Conservation (phyloP, 2,113 vertebrate genomes). For the Nibea coibor region DNA sequence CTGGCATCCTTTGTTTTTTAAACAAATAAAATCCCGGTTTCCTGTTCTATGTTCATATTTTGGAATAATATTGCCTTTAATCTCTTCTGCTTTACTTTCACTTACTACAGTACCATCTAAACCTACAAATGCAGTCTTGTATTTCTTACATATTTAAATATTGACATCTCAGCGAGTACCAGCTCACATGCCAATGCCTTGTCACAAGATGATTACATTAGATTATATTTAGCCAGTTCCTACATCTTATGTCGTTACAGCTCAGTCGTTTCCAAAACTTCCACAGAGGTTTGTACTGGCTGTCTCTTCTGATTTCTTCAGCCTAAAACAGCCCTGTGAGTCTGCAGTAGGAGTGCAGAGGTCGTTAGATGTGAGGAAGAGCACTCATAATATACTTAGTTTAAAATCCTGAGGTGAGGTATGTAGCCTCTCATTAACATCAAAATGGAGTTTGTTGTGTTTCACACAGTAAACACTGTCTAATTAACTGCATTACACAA, state of each 20-base stretch:
- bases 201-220: neutral
- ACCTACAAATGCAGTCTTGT: neutral
- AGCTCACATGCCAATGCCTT: slow-evolving; percentile 12
- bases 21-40: neutral
- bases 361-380: slow-evolving; percentile 33
- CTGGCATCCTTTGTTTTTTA: neutral
- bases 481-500: slow-evolving; percentile 74
- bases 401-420: slow-evolving; percentile 53
- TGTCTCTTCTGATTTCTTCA: slow-evolving; percentile 17
- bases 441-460: slow-evolving; percentile 70
- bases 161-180: neutral
- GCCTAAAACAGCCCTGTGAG: neutral
- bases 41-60: neutral
- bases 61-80: neutral
- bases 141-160: slow-evolving; percentile 7
- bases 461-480: slow-evolving; percentile 65
- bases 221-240: slow-evolving; percentile 43
- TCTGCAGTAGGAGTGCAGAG: slow-evolving; percentile 2
- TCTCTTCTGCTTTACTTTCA: neutral
- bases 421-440: slow-evolving; percentile 65
- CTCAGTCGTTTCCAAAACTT: slow-evolving; percentile 29
- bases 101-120: neutral
- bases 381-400: slow-evolving; percentile 39
- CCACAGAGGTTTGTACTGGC: slow-evolving; percentile 6
- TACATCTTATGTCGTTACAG: slow-evolving; percentile 32